Percentiles rank a stretch among this genome's conserved stretches.
Evolutionary conservation across 1,140 invertebrate genomes (phyloP).

Genomic region (Solen grandis): DNA sequence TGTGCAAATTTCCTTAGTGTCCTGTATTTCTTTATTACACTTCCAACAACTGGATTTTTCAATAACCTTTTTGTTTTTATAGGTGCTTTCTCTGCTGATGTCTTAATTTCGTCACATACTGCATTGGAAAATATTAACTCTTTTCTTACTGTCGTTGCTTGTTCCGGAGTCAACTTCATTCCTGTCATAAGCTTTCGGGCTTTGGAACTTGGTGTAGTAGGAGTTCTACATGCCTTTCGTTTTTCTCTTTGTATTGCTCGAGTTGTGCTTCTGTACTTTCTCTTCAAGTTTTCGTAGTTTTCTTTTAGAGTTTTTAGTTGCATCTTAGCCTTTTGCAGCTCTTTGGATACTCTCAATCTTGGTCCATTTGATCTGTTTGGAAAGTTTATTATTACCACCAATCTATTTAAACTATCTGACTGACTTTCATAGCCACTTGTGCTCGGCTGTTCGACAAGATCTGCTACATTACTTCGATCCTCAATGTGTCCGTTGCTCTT

Average conservation of each 20-base stretch:
- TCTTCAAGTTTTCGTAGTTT: neutral
- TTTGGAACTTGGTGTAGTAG: constrained; percentile 25
- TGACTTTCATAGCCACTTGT: constrained; percentile 43
- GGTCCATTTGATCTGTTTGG: constrained; percentile 29
- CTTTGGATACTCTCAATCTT: constrained; percentile 14
- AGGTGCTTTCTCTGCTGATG: neutral
- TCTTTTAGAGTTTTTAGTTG: constrained; percentile 17
- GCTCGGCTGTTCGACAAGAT: neutral
- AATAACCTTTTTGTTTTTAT: constrained; percentile 9
- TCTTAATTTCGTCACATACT: constrained; percentile 15
- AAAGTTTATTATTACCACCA: constrained; percentile 12
- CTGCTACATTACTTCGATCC: neutral
- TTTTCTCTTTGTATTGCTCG: constrained; percentile 31
- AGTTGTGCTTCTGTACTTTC: constrained; percentile 22
- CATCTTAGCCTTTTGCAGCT: constrained; percentile 15
- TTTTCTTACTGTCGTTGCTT: constrained; percentile 9
- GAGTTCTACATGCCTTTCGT: constrained; percentile 1
- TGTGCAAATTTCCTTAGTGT: neutral
- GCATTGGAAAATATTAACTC: constrained; percentile 41
- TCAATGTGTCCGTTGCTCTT: neutral
- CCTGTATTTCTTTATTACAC: constrained; percentile 45
- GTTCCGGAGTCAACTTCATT: constrained; percentile 10
- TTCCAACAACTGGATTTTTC: constrained; percentile 44
- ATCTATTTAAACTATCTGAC: neutral
- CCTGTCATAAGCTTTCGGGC: neutral